phyloP scores from a whole-genome alignment of 2,888 invertebrate genomes.

The Tryphoninae sp. region DNA sequence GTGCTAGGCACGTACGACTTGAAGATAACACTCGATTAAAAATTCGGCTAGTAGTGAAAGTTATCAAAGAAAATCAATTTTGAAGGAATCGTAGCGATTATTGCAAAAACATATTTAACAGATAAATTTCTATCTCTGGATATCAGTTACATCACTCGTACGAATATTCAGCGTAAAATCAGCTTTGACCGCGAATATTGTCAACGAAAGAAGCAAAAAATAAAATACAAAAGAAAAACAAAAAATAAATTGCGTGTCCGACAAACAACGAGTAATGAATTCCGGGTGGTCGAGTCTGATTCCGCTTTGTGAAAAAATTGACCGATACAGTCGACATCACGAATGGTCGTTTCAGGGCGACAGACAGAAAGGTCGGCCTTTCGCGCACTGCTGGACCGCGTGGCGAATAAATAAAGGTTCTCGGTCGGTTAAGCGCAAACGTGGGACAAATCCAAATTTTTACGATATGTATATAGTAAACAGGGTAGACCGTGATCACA shows the following conservation, averaged over 20 bases:
- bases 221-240: neutral
- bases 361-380: conserved; percentile 50
- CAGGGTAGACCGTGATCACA: neutral
- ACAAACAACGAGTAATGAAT: conserved; percentile 79
- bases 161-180: too few species aligned
- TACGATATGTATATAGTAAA: conserved; percentile 5
- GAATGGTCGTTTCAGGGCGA: conserved; percentile 47
- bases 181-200: neutral
- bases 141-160: too few species aligned
- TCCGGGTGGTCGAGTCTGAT: conserved; percentile 78
- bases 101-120: neutral
- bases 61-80: too few species aligned
- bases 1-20: too few species aligned
- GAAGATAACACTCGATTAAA: conserved; percentile 1
- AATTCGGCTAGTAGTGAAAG: too few species aligned
- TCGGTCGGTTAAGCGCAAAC: conserved; percentile 54
- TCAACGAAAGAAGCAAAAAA: conserved; percentile 13
- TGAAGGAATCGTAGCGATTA: too few species aligned
- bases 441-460: conserved; percentile 45
- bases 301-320: conserved; percentile 69
- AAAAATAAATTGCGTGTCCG: conserved; percentile 8
- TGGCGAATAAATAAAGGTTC: conserved; percentile 58
- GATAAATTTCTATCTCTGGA: neutral
- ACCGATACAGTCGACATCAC: conserved; percentile 54
- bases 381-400: conserved; percentile 8